phyloP scores from a whole-genome alignment of 2,797 vertebrate species.

The Melanotaenia parkinsoni region DNA sequence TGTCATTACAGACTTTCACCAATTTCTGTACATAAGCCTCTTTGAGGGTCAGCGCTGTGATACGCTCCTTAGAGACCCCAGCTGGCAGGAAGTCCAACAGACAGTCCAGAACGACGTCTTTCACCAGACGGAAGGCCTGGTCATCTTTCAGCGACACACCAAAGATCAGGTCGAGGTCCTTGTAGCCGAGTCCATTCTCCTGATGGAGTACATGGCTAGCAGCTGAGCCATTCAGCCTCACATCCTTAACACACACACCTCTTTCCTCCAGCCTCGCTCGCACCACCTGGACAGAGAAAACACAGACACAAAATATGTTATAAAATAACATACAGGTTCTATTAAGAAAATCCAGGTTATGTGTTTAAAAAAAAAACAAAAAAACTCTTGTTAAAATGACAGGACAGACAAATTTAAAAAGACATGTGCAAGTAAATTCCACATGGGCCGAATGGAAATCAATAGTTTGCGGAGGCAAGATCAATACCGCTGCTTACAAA shows the following conservation, averaged over 20 bases:
- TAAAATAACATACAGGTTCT: background rate
- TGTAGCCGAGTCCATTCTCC: conserved; percentile 93
- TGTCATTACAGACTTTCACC: conserved; percentile 96
- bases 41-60: conserved; percentile 91
- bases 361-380: background rate
- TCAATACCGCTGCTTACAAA: conserved; percentile 53
- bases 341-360: background rate
- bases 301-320: conserved; percentile 17
- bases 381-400: background rate
- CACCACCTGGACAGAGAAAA: conserved; percentile 86
- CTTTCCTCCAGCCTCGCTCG: conserved; percentile 89
- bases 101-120: conserved; percentile 94
- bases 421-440: conserved; percentile 25
- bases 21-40: conserved; percentile 97
- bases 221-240: conserved; percentile 92
- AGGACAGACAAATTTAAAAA: conserved; percentile 12
- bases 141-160: conserved; percentile 88
- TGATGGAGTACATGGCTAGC: conserved; percentile 95
- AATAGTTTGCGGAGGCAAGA: conserved; percentile 41
- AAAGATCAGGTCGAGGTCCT: conserved; percentile 96
- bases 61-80: conserved; percentile 91
- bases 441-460: conserved; percentile 42
- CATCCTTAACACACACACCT: conserved; percentile 87
- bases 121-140: conserved; percentile 91
- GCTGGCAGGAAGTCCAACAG: conserved; percentile 93